These are phyloP conservation scores for Heliangelus exortis DNA, from an alignment of 2,797 vertebrate species.

Conservation along the genomic window DNA sequence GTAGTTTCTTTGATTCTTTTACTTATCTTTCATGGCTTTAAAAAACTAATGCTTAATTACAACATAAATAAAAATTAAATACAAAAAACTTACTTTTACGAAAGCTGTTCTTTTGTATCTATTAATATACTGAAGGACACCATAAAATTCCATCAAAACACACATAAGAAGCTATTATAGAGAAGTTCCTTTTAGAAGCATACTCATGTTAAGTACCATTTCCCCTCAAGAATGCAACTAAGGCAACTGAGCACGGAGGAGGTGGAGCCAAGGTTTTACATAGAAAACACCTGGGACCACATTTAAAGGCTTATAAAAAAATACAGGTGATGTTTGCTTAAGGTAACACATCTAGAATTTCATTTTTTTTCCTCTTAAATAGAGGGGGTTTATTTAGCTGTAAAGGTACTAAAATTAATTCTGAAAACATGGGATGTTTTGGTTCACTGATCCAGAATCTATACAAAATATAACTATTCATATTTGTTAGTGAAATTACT, in stretches of 20 bases:
- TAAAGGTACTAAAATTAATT: background rate
- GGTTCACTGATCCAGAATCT: background rate
- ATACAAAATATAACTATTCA: background rate
- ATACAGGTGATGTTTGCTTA: background rate
- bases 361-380: background rate
- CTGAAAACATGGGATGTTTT: background rate
- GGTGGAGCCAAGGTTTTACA: background rate
- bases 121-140: background rate
- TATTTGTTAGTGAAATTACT: background rate
- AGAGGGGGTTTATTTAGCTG: background rate
- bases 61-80: background rate
- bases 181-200: background rate
- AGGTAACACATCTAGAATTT: background rate
- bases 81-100: background rate
- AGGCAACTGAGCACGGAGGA: background rate
- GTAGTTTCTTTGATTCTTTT: background rate
- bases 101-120: background rate
- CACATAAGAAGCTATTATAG: accelerated
- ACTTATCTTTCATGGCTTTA: background rate
- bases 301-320: background rate
- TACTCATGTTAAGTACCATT: background rate
- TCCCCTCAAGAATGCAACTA: background rate
- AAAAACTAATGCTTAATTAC: background rate
- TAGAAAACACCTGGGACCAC: background rate
- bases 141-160: background rate